Percentiles rank a stretch among this genome's conserved stretches.
phyloP scores from a whole-genome alignment of 2,888 invertebrate genomes.

The Asteroscopus sphinx region DNA sequence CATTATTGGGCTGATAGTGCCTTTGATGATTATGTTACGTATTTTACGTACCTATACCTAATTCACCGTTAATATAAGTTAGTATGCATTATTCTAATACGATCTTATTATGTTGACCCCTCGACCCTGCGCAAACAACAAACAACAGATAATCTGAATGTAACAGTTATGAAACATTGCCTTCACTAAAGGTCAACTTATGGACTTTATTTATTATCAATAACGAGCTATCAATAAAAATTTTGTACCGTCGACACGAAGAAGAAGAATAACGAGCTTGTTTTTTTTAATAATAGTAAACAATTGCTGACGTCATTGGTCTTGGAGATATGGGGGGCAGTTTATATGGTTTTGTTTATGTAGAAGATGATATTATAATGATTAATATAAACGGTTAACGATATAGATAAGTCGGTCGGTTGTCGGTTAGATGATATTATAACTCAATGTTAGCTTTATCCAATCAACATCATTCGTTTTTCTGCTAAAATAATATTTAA shows the following conservation, averaged over 20 bases:
- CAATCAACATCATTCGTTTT: too few relatives aligned
- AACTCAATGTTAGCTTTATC: too few relatives aligned
- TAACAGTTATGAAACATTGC: constrained; percentile 59
- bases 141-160: constrained; percentile 62
- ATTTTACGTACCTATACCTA: not conserved
- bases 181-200: constrained; percentile 52
- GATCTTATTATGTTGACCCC: constrained; percentile 63
- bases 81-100: constrained; percentile 19
- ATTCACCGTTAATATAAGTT: constrained; percentile 18
- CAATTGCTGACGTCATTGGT: constrained; percentile 38
- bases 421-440: too few relatives aligned
- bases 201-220: constrained; percentile 51
- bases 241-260: too few relatives aligned
- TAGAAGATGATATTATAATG: not conserved
- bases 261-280: constrained; percentile 54
- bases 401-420: too few relatives aligned
- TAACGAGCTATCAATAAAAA: too few relatives aligned
- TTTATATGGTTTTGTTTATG: not conserved
- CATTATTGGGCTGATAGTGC: too few relatives aligned
- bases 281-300: constrained; percentile 56
- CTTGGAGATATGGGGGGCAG: not conserved
- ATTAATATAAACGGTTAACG: too few relatives aligned
- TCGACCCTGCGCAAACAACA: constrained; percentile 61
- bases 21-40: not conserved
- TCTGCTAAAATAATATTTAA: too few relatives aligned